Evolutionary conservation across 2,113 vertebrate genomes (phyloP).

Genomic region (Potamarius usumacintae): DNA sequence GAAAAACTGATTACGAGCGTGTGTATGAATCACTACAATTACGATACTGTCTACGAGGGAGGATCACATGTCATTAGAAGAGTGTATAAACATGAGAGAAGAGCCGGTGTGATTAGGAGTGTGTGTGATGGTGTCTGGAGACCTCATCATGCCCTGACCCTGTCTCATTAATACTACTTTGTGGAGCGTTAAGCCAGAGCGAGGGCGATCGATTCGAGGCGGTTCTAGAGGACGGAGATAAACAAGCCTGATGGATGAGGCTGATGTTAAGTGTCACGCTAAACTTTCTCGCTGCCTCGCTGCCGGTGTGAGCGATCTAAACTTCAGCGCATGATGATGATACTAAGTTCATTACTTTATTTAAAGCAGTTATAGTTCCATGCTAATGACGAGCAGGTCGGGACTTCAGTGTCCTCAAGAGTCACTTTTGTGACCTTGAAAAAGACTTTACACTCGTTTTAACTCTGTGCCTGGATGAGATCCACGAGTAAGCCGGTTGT

Average conservation of each 20-base stretch:
- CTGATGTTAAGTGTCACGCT: neutral
- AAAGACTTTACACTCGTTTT: neutral
- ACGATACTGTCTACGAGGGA: neutral
- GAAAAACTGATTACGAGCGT: neutral
- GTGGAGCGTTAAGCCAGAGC: slow-evolving; percentile 9
- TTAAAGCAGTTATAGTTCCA: neutral
- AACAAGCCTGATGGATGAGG: slow-evolving; percentile 37
- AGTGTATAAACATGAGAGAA: neutral
- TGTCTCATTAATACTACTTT: slow-evolving; percentile 46
- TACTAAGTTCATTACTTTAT: neutral
- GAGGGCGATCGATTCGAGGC: slow-evolving; percentile 22
- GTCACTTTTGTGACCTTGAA: neutral
- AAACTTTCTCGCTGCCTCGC: slow-evolving; percentile 7
- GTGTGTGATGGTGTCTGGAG: slow-evolving; percentile 26
- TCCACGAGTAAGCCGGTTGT: neutral
- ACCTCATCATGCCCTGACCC: slow-evolving; percentile 31
- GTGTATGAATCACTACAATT: neutral
- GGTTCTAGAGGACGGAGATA: slow-evolving; percentile 14
- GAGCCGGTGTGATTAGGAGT: slow-evolving; percentile 14
- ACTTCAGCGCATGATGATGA: neutral
- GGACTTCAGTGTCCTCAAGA: neutral
- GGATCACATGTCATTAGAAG: neutral
- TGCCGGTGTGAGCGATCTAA: neutral
- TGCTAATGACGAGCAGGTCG: neutral
- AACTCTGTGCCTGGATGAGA: too few species aligned